Base-by-base conservation (phyloP, 2,888 invertebrate species). In the Orthonychiurus folsomi region DNA sequence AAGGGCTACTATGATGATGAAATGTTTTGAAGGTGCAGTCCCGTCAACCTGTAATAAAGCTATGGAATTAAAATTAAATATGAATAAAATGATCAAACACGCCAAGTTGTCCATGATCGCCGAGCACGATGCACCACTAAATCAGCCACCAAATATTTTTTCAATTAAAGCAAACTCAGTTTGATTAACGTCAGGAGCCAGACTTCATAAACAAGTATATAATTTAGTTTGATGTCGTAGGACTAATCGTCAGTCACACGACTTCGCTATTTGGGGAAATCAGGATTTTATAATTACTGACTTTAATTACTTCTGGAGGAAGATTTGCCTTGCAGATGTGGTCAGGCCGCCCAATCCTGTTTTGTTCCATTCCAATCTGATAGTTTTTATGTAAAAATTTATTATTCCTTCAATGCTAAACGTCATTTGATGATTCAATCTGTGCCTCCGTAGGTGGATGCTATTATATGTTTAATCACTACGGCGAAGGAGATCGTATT, bases 391-490 rank as follows among this genome's bases (percentile, higher is more conserved):
- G n/a, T n/a, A n/a, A n/a, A n/a, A n/a, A n/a, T n/a, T n/a, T n/a
- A n/a, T n/a, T n/a, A n/a, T n/a, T n/a, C n/a, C n/a, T n/a, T n/a
- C n/a, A n/a, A n/a, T n/a, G n/a, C n/a, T n/a, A n/a, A n/a, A n/a
- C n/a, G n/a, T n/a, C n/a, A n/a, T n/a, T n/a, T 37, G 37, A 37
- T 9, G 15, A 37, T 9, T 37, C 15, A 15, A 37, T 37, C 15
- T 37, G 37, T 15, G 5, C 15, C 5, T 37, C 15, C 20, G 5
- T 81, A 71, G 73, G 82, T 66, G 91, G 91, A 73, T 93, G 93
- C 78, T 93, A 91, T 80, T 93, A 93, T 80, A 92, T 93, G 81
- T 91, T 89, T 79, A 89, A 91, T 78, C 90, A 89, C 76, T 93
- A 93, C 79, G 86, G 88, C 69, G 92, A 93, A 81, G 92, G 93